phyloP scores from a whole-genome alignment of 2,113 vertebrate genomes.

The Dasyprocta punctata region DNA sequence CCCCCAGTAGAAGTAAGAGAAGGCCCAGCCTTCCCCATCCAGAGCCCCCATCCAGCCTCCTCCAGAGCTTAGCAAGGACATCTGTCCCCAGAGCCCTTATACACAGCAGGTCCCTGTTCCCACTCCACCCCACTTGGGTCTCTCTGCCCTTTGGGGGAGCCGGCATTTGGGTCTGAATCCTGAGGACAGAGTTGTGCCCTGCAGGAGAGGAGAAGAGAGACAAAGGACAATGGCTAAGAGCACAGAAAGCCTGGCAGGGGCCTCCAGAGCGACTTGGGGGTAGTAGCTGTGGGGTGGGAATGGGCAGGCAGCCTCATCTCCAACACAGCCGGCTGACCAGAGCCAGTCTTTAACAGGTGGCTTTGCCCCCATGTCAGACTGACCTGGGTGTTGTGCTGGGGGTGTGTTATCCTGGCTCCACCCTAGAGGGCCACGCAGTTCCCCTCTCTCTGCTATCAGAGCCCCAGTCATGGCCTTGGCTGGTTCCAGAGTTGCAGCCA shows the following conservation, averaged over 20 bases:
- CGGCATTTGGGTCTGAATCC: constrained; percentile 53
- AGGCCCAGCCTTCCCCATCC: constrained; percentile 76
- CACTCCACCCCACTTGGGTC: constrained; percentile 57
- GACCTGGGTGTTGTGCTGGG: constrained; percentile 13
- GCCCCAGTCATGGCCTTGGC: constrained; percentile 38
- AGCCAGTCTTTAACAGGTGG: constrained; percentile 65
- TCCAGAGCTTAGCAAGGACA: constrained; percentile 77
- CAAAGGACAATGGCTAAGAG: constrained; percentile 51
- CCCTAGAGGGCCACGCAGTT: constrained; percentile 2
- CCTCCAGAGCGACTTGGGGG: constrained; percentile 40
- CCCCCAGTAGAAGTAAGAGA: constrained; percentile 99
- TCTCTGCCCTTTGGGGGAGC: constrained; percentile 55
- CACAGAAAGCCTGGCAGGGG: constrained; percentile 47
- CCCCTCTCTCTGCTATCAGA: constrained; percentile 53
- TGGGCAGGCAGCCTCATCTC: constrained; percentile 19
- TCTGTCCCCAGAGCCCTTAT: constrained; percentile 66
- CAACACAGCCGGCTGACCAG: constrained; percentile 67
- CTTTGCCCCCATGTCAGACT: constrained; percentile 5
- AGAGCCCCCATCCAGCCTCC: constrained; percentile 77
- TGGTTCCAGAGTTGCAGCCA: constrained; percentile 50
- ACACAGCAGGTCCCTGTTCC: constrained; percentile 20
- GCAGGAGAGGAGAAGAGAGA: constrained; percentile 52
- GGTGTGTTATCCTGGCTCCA: not conserved
- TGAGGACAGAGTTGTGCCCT: constrained; percentile 50
- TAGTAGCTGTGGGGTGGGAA: constrained; percentile 31